Evolutionary conservation across 2,888 invertebrate species (phyloP).

Genomic region (Agrenia bidenticulata): DNA sequence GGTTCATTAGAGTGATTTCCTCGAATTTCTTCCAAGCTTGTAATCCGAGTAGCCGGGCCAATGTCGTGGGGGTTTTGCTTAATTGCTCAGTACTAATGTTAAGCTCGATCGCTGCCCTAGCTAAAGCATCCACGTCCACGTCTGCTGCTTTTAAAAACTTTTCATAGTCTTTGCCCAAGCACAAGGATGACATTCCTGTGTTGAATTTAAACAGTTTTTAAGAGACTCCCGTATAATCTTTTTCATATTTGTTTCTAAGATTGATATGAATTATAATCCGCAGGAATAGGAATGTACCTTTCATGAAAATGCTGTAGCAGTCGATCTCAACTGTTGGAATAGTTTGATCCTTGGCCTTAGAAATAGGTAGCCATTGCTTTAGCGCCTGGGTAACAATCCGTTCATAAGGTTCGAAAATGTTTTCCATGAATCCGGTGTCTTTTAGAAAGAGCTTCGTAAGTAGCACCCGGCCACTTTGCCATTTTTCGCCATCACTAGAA

Average conservation of each 20-base stretch:
- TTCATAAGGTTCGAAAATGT: conserved; percentile 21
- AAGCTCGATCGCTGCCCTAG: background rate
- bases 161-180: background rate
- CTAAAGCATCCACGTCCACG: background rate
- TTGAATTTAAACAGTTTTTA: no score
- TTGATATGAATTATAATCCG: no score
- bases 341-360: conserved; percentile 1
- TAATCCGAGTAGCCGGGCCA: background rate
- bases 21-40: background rate
- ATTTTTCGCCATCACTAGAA: conserved; percentile 26
- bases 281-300: no score
- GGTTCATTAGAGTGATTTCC: background rate
- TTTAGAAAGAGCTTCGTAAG: conserved; percentile 5
- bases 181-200: background rate
- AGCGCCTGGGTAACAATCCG: conserved; percentile 3
- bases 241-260: no score
- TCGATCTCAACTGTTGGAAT: background rate
- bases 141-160: background rate
- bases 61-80: background rate
- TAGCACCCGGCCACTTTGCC: conserved; percentile 12
- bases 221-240: no score
- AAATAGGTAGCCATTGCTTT: background rate
- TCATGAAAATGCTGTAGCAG: background rate
- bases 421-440: conserved; percentile 13
- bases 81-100: background rate